Base-by-base conservation (phyloP, 2,888 invertebrate species). In the Ditylenchus weischeri region DNA sequence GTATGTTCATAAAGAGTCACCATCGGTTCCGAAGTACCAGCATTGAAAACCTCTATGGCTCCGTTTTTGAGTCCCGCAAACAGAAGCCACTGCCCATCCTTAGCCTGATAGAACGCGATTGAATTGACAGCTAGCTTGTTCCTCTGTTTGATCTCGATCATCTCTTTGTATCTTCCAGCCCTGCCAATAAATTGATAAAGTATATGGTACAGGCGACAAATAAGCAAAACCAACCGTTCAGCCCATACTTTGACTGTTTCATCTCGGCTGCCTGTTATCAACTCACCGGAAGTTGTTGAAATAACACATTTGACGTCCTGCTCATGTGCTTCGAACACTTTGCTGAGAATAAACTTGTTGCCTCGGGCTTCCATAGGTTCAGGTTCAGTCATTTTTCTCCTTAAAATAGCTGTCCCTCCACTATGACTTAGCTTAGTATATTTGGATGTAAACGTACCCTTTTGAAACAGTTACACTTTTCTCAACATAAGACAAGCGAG, bases 21-120 rank as follows among this genome's bases (percentile, higher is more conserved):
- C 19, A 72, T 54, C 3, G 76, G 71, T n/a, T 71, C 68, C 0
- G 54, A 38, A 48, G 66, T 66, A 2, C 75, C 74, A 2, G 71
- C 66, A 0, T 65, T 72, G 54, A 74, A 78, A 18, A 76, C 72
- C 59, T 59, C 78, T 43, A 80, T 73, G 0, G 72, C 66, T 11
- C 80, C 78, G 57, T 79, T 75, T 67, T 77, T 79, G 36, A 74
- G 64, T n/a, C 76, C 74, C 38, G 62, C 57, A 65, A 76, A 72
- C 11, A 73, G 47, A 19, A 70, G 65, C 58, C 51, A 59, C 7
- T 36, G 21, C 23, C 43, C 59, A 19, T 54, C 54, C 10, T 15
- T 11, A 19, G 38, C 11, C 19, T 38, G 36, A 59, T 59, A 59
- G 10, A 59, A 59, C 11, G 38, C 59, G 8, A 59, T 38, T 11